Conservation (phyloP, 2,888 invertebrate species). For the Ophonus ardosiacus region DNA sequence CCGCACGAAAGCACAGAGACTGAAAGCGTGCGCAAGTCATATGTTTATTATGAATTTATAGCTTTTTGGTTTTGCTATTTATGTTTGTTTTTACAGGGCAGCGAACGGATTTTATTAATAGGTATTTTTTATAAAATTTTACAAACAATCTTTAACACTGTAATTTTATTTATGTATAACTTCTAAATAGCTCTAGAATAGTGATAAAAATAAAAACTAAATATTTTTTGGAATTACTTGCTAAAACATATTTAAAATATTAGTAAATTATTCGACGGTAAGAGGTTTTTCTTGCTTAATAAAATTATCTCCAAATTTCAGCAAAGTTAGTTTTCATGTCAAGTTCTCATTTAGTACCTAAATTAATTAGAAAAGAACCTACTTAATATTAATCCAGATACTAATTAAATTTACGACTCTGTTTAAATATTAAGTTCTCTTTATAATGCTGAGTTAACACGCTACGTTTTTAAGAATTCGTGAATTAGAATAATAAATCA, state of each 20-base stretch:
- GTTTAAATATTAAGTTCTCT: neutral
- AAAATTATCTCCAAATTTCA: neutral
- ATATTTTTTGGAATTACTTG: too few relatives aligned
- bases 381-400: neutral
- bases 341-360: neutral
- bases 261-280: neutral
- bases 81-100: neutral
- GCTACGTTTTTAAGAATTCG: too few relatives aligned
- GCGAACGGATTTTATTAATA: too few relatives aligned
- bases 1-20: neutral
- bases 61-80: neutral
- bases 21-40: conserved; percentile 10
- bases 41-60: conserved; percentile 5
- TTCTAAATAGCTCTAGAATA: too few relatives aligned
- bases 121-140: too few relatives aligned
- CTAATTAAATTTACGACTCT: neutral
- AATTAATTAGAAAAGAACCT: neutral
- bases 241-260: too few relatives aligned
- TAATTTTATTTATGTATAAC: too few relatives aligned
- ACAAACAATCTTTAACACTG: too few relatives aligned
- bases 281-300: neutral
- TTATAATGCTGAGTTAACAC: too few relatives aligned
- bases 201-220: too few relatives aligned
- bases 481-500: too few relatives aligned
- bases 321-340: neutral